Conservation (phyloP, 2,888 invertebrate genomes). For the Noctua janthina region DNA sequence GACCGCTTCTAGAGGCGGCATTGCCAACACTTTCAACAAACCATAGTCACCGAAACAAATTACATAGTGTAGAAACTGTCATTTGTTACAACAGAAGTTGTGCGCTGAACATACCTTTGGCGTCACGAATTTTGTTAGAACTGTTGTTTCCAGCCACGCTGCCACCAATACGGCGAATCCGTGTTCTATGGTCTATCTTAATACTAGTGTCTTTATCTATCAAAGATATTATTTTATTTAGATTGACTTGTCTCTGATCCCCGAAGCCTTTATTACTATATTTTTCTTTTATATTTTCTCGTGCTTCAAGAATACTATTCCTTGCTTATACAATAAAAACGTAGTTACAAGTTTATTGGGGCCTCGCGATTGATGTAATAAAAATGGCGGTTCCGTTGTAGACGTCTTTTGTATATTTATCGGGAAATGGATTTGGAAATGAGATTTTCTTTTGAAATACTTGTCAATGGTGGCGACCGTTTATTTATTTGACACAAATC, state of each 20-base stretch:
- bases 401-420: slow-evolving; percentile 50
- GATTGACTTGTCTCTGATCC: slow-evolving; percentile 14
- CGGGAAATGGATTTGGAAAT: slow-evolving; percentile 52
- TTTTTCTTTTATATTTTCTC: slow-evolving; percentile 33
- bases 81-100: background rate
- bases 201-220: background rate
- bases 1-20: background rate
- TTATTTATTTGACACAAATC: slow-evolving; percentile 53
- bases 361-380: slow-evolving; percentile 42
- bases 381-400: slow-evolving; percentile 45
- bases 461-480: slow-evolving; percentile 42
- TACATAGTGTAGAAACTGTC: background rate
- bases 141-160: background rate
- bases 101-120: background rate
- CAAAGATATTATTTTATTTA: background rate
- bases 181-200: background rate
- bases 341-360: slow-evolving; percentile 55
- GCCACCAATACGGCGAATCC: background rate
- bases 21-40: background rate
- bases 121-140: background rate
- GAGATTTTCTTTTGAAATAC: slow-evolving; percentile 45
- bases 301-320: slow-evolving; percentile 33
- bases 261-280: background rate
- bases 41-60: background rate
- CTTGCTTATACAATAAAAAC: slow-evolving; percentile 48